Conservation (phyloP, 2,888 invertebrate genomes). For the Harmothoe impar region DNA sequence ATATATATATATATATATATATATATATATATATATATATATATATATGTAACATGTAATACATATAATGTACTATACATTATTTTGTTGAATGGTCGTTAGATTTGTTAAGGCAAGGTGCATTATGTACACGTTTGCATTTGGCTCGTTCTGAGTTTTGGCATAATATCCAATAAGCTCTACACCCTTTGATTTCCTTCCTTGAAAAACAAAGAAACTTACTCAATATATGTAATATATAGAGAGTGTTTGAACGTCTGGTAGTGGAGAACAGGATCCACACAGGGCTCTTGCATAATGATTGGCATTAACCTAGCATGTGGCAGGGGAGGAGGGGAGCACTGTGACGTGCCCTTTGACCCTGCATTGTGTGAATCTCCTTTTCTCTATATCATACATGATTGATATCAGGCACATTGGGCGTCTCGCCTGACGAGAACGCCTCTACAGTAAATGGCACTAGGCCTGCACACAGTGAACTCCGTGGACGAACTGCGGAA, state of each 20-base stretch:
- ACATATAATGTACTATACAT: not conserved
- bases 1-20: not conserved
- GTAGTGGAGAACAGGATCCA: constrained; percentile 16
- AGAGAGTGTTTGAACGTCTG: not conserved
- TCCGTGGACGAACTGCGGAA: not conserved
- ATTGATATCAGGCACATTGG: constrained; percentile 40
- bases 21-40: not conserved
- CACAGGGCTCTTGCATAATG: constrained; percentile 1
- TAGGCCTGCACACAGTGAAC: not conserved
- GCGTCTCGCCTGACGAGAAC: not conserved
- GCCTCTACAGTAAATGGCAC: constrained; percentile 18
- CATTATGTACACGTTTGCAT: constrained; percentile 42
- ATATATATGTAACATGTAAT: not conserved
- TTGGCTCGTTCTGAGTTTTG: not conserved
- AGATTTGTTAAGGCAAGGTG: constrained; percentile 47
- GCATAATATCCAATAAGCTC: constrained; percentile 4
- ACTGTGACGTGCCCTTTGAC: not conserved
- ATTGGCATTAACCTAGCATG: not conserved
- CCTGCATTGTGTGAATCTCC: not conserved
- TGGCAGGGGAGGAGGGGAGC: not conserved
- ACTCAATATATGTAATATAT: not conserved
- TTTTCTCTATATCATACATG: not conserved
- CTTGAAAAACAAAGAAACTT: not conserved
- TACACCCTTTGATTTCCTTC: not conserved
- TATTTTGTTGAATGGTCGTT: not conserved